Base-by-base conservation (phyloP, 1,140 invertebrate species). In the Aphaenogaster ashmeadi region DNA sequence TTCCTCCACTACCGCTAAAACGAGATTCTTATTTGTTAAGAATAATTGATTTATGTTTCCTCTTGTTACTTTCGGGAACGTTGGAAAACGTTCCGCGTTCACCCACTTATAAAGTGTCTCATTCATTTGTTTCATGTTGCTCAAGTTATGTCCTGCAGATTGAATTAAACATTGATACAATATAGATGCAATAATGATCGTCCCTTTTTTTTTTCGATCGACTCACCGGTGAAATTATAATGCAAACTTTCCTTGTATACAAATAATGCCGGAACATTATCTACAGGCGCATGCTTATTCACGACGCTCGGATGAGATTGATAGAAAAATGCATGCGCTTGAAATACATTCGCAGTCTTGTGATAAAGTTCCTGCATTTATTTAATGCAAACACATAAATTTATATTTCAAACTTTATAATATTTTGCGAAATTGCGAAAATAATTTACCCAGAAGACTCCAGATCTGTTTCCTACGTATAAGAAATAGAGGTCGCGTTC, bases 271-370 rank as follows among this genome's bases (percentile, higher is more conserved):
- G 98, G 97, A 87, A 96, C 94, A 91, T 96, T 97, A 86, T 96
- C 96, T 62, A 97, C 94, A 79, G 97, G 96, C 44, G 97, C 96
- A 93, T 98, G 97, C 93, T 97, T 96, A 86, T 96, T 97, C 4
- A 97, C 96, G 44, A 98, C 95, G 89, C 96, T 96, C 91, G 96
- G 96, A 89, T 97, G 96, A 87, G 97, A 97, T 54, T 97, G 96
- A 95, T 98, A 99, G 94, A 99, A 99, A 95, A 98, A 98, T 77
- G 97, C 97, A 93, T 98, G 96, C 36, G 98, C 97, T 95, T 98
- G 98, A 95, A 98, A 98, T 87, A 97, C 96, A 90, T 97, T 96
- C 60, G 98, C 98, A 89, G 97, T 96, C 86, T 96, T 96, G 92
- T 97, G 96, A 95, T 97, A 99, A 50, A 97, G 96, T 90, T 98